Base-by-base conservation (phyloP, 1,140 invertebrate genomes). In the Matsumurasca onukii region DNA sequence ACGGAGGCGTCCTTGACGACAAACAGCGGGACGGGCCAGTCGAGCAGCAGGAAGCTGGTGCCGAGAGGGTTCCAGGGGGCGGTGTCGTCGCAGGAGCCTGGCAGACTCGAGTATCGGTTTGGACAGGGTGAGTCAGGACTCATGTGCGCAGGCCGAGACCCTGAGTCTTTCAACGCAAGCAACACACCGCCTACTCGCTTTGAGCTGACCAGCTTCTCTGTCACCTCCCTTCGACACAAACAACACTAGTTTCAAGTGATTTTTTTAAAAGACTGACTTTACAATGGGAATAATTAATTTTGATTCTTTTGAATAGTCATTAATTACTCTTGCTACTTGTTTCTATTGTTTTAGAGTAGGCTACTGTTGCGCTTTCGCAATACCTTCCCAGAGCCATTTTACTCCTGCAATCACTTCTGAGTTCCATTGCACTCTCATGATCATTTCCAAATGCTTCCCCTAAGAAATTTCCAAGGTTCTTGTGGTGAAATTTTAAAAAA, bases 11-110 rank as follows among this genome's bases (percentile, higher is more conserved):
- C 81, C 2, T 84, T 83, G 31, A 95, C 77, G 69, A 88, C 89
- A 80, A 95, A 95, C 74, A 96, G 91, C 3, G 94, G 92, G 73
- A 95, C 93, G 55, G 87, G 86, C 76, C 93, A 91, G 75, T 95
- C 88, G 73, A 88, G 83, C 74, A 88, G 85, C 67, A 95, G 77
- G 3, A 97, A 77, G 0, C 86, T 85, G 9, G 87, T 89, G 5
- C 93, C 94, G 71, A 79, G 75, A 30, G 85, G 84, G 82, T 97
- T 97, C 95, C 95, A 97, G 2, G 82, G 82, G 66, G 78, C 76
- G 1, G 74, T 73, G 70, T 80, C 63, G 71, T 80, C 73, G 72
- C 85, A 86, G 59, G 77, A 74, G 34, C 63, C 51, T 20, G 12
- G 20, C 13, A 63, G 25, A n/a, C 57, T 59, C 0, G 67, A 68